These are phyloP conservation scores for Hypselothyrea guttata DNA, from an alignment of 2,888 invertebrate genomes.

Conservation along the genomic window DNA sequence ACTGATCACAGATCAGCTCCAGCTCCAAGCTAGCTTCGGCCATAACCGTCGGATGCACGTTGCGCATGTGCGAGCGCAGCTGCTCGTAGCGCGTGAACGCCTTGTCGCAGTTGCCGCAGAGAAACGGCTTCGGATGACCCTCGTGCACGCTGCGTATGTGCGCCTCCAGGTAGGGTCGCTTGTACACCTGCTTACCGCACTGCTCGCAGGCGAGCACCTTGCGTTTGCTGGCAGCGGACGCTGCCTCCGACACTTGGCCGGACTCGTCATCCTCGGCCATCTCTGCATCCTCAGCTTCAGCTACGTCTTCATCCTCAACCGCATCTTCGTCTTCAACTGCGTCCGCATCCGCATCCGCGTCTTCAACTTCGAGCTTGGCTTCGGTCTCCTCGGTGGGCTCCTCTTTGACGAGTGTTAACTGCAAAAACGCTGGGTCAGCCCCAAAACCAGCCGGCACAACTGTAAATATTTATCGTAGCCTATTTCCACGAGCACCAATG, in stretches of 20 bases:
- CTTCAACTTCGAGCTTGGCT: no score
- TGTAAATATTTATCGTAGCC: conserved; percentile 34
- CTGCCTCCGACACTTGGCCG: conserved; percentile 22
- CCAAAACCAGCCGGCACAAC: conserved; percentile 44
- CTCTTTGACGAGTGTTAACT: conserved; percentile 51
- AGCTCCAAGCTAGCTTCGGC: conserved; percentile 19
- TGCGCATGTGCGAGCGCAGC: conserved; percentile 67
- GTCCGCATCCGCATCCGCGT: conserved; percentile 2
- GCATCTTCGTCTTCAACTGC: no score
- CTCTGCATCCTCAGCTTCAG: neutral
- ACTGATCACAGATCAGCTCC: conserved; percentile 67
- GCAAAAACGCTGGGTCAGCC: conserved; percentile 58
- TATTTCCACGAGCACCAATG: no score
- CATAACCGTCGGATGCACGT: conserved; percentile 47
- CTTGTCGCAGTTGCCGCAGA: conserved; percentile 70
- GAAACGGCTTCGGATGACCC: conserved; percentile 76
- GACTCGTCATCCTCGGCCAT: conserved; percentile 10
- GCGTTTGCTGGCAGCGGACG: conserved; percentile 36
- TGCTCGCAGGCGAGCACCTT: conserved; percentile 56
- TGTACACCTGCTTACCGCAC: conserved; percentile 76
- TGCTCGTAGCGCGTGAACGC: conserved; percentile 73
- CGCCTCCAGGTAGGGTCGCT: conserved; percentile 75
- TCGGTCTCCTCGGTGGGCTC: conserved; percentile 43
- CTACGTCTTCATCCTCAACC: no score
- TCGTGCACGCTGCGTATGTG: conserved; percentile 77